Percentiles rank a stretch among this genome's conserved stretches.
Evolutionary conservation across 2,888 invertebrate genomes (phyloP).

Genomic region (Habrosyne pyritoides): DNA sequence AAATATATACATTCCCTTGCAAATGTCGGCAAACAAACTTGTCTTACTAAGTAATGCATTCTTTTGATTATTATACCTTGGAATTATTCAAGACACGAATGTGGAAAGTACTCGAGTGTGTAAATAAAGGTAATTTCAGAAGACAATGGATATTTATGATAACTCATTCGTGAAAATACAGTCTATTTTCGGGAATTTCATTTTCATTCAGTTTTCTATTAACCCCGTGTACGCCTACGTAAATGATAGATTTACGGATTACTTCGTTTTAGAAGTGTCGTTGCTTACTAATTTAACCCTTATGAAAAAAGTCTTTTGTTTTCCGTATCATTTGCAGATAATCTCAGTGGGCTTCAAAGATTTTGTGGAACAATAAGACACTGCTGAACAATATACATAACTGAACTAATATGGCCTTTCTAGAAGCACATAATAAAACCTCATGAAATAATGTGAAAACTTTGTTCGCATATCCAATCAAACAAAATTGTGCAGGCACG

Average conservation of each 20-base stretch:
- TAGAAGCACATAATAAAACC: too few relatives aligned
- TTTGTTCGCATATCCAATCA: too few relatives aligned
- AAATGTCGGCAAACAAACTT: slow-evolving; percentile 51
- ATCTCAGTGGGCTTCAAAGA: neutral
- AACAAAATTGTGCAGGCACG: too few relatives aligned
- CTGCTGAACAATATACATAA: neutral
- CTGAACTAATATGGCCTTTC: neutral
- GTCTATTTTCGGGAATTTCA: slow-evolving; percentile 23
- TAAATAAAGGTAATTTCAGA: slow-evolving; percentile 34
- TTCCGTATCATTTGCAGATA: neutral
- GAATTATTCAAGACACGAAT: slow-evolving; percentile 33
- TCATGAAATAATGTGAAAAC: too few relatives aligned
- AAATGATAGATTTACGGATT: neutral
- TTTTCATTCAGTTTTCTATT: slow-evolving; percentile 9
- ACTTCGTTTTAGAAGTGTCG: neutral
- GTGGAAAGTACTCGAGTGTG: slow-evolving; percentile 20
- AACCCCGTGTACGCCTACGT: neutral
- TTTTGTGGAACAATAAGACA: neutral
- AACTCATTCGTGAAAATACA: slow-evolving; percentile 13
- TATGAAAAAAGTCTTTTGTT: neutral
- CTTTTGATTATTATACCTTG: slow-evolving; percentile 43
- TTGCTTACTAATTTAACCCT: neutral
- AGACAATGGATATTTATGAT: slow-evolving; percentile 27
- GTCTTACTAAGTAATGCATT: slow-evolving; percentile 43
- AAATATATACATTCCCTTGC: slow-evolving; percentile 52